phyloP scores from a whole-genome alignment of 2,797 vertebrate species.

The Mormyrops boulengeri region DNA sequence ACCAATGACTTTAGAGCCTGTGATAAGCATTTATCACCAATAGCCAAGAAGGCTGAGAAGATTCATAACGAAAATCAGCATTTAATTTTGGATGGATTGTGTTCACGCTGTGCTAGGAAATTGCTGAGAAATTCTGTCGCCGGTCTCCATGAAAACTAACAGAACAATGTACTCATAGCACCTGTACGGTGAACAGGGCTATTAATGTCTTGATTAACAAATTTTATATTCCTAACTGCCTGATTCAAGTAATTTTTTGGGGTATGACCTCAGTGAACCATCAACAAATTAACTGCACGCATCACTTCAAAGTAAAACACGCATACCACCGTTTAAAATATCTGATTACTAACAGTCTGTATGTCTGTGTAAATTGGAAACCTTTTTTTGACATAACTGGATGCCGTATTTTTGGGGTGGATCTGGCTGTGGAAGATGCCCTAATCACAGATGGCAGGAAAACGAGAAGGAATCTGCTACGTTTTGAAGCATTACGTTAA shows the following conservation, averaged over 20 bases:
- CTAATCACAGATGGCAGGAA: neutral
- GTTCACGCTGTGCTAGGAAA: neutral
- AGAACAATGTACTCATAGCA: neutral
- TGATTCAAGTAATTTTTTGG: neutral
- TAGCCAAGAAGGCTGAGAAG: neutral
- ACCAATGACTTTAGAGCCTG: neutral
- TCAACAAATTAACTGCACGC: neutral
- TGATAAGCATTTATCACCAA: neutral
- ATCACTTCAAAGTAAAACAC: neutral
- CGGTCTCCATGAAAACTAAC: neutral
- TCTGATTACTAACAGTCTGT: neutral
- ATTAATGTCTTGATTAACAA: neutral
- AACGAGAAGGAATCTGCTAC: neutral
- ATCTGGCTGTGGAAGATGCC: neutral
- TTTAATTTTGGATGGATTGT: conserved; percentile 14
- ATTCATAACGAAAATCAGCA: conserved; percentile 3
- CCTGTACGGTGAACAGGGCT: neutral
- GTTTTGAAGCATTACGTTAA: neutral
- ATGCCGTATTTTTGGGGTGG: neutral
- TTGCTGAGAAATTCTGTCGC: neutral
- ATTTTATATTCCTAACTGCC: neutral
- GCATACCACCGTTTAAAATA: neutral
- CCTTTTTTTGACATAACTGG: neutral
- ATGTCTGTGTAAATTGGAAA: neutral
- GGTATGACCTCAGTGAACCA: neutral